Conservation (phyloP, 64 coral and sea anemone genomes). For the Actinia equina region DNA sequence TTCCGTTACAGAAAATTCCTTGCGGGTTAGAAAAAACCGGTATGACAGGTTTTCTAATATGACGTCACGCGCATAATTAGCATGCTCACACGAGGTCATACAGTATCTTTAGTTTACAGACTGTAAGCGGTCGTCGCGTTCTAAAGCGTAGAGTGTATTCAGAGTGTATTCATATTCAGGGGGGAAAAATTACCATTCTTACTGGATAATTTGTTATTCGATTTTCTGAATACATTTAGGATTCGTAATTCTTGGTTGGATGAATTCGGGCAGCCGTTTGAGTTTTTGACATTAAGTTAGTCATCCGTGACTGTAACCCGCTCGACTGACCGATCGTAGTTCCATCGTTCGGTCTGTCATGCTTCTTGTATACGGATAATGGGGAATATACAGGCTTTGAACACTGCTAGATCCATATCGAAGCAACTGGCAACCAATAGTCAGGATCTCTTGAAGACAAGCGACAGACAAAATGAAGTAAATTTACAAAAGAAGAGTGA, state of each 20-base stretch:
- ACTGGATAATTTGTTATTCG: neutral
- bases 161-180: neutral
- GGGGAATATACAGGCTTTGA: constrained; percentile 12
- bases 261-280: neutral
- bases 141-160: neutral
- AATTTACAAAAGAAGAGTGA: neutral
- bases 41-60: neutral
- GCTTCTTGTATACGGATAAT: neutral
- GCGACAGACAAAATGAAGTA: neutral
- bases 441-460: neutral
- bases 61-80: constrained; percentile 10
- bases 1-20: neutral
- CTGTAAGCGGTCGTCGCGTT: neutral
- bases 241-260: neutral
- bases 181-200: neutral
- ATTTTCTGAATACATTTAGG: neutral
- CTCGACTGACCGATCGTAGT: neutral
- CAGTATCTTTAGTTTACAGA: neutral
- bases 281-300: neutral
- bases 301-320: constrained; percentile 14
- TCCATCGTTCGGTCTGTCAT: neutral
- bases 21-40: neutral
- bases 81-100: neutral
- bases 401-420: neutral
- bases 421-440: neutral